Evolutionary conservation across 2,113 vertebrate species (phyloP).

Genomic region (Cyanoramphus novaezelandiae): DNA sequence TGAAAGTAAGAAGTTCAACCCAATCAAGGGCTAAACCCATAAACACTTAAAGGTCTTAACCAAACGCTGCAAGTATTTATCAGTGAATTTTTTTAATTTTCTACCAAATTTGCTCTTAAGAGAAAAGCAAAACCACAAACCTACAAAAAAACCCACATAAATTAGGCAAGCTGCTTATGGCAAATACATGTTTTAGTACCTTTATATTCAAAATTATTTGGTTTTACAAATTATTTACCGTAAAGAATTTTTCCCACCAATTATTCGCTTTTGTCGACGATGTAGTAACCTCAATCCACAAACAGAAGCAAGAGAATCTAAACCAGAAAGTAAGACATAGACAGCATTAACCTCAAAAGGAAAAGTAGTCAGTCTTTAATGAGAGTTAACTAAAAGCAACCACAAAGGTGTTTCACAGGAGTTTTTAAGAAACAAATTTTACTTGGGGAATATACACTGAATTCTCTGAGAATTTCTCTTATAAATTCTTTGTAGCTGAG

Average conservation of each 20-base stretch:
- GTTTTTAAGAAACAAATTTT: neutral
- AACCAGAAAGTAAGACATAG: slow-evolving; percentile 19
- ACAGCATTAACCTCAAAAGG: neutral
- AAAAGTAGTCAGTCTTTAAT: neutral
- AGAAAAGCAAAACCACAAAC: neutral
- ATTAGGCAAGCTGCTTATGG: neutral
- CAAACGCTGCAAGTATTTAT: neutral
- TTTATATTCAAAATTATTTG: neutral
- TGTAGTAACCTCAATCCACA: slow-evolving; percentile 89
- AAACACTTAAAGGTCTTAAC: neutral
- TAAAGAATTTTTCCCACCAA: slow-evolving; percentile 95
- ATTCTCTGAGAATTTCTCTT: neutral
- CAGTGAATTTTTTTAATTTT: neutral
- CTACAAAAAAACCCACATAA: neutral
- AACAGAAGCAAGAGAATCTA: slow-evolving; percentile 81
- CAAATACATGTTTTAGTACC: neutral
- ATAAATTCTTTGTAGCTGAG: neutral
- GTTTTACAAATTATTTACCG: slow-evolving; percentile 77
- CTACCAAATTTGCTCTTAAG: neutral
- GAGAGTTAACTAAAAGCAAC: neutral
- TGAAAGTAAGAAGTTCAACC: neutral
- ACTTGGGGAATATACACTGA: neutral
- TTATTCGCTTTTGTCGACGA: slow-evolving; percentile 91
- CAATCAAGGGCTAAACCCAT: neutral
- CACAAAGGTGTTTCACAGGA: neutral